Base-by-base conservation (phyloP, 2,797 vertebrate genomes). In the Pteropus rufus region DNA sequence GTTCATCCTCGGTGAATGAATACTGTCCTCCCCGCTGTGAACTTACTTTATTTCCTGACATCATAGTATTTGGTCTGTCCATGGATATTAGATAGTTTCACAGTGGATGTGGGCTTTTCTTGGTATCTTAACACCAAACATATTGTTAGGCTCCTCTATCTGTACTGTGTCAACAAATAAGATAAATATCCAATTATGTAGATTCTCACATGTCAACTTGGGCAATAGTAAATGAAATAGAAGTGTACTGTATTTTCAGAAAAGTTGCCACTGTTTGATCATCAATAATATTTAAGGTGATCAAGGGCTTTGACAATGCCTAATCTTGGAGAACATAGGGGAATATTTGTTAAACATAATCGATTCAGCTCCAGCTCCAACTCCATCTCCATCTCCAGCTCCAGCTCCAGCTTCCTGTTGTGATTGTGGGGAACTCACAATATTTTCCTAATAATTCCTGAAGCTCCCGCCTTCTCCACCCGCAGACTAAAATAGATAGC, bases 301-400 rank as follows among this genome's bases (percentile, higher is more conserved):
- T 64, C 15, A 34, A 31, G 52, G 44, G 7, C 21, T 39, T 52
- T 26, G 56, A 21, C 44, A 65, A 34, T 44, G 46, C 19, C 58
- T 69, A 19, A 18, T 39, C 54, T 49, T 49, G 41, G 18, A 54
- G 60, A 92, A 44, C 11, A 70, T 4, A 49, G 5, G 41, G 10
- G 8, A 16, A 14, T 81, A 3, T 58, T 80, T 80, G 4, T 56
- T 54, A 46, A 44, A 7, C 10, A 2, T 12, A n/a, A 44, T 10
- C 41, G 2, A 64, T 15, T 0, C 46, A 10, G 11, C 5, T 34
- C 16, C 10, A 16, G 6, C 5, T 34, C 16, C 15, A 19, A 4
- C 19, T 76, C 70, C 24, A 46, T 11, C 11, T 46, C 44, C 9
- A 41, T 5, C 41, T 41, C 41, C 41, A 41, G 44, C 46, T 46